Evolutionary conservation across 2,797 vertebrate genomes (phyloP).

Genomic region (Clarias platycephalus): DNA sequence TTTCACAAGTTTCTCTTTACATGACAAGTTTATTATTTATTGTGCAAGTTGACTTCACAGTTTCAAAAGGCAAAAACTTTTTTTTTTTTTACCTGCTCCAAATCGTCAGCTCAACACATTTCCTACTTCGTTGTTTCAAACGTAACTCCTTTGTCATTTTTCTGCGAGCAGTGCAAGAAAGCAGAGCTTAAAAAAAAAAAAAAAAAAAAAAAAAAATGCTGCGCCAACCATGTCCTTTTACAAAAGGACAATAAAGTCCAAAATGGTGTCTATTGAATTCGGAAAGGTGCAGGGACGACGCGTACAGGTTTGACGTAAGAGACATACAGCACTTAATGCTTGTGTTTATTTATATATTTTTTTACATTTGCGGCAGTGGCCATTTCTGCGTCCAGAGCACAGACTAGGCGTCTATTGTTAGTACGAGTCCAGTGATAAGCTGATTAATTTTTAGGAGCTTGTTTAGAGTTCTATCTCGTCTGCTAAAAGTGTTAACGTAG

Average conservation of each 20-base stretch:
- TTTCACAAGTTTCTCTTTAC: not conserved
- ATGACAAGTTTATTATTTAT: not conserved
- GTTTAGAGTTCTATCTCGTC: not conserved
- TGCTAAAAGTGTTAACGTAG: too few species aligned
- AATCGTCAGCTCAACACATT: constrained; percentile 30
- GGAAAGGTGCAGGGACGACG: not conserved
- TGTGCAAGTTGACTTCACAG: not conserved
- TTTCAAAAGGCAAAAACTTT: not conserved
- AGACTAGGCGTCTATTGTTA: not conserved
- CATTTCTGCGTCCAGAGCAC: not conserved
- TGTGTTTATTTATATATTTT: not conserved
- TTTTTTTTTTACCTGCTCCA: not conserved
- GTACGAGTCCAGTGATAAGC: not conserved
- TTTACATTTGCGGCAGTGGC: too few species aligned
- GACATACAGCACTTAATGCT: not conserved
- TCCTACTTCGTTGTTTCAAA: constrained; percentile 25
- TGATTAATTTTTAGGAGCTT: not conserved
- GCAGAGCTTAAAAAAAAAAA: not conserved
- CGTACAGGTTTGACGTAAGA: not conserved
- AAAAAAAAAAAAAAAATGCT: constrained; percentile 16
- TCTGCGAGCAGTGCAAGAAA: constrained; percentile 19
- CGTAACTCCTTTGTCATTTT: constrained; percentile 21
- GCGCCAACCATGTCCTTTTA: constrained; percentile 6
- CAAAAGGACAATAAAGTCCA: constrained; percentile 11
- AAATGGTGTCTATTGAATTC: not conserved